Base-by-base conservation (phyloP, 2,888 invertebrate species). In the Exephanes ischioxanthus region DNA sequence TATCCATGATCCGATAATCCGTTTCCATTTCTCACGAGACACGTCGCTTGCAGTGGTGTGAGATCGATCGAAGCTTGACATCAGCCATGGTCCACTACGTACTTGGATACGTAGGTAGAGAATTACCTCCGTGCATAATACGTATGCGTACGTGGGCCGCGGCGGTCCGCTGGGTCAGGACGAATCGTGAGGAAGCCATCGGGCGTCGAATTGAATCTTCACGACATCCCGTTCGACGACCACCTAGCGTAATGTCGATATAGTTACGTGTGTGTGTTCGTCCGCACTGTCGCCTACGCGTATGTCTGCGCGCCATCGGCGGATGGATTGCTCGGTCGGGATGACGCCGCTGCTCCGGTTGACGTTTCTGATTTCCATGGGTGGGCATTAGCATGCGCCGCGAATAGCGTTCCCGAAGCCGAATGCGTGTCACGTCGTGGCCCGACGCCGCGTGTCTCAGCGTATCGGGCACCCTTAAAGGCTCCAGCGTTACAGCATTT, bases 301-400 rank as follows among this genome's bases (percentile, higher is more conserved):
- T 26, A 2, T 58, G 30, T 70, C 19, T 41, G 53, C 22, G 9
- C 22, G 51, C 66, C 66, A 45, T 45, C 37, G 26, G 26, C n/a
- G 48, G 37, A 41, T 63, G 79, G 87, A 80, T 87, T 80, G 55
- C 86, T 81, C 80, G 87, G 86, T 86, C 83, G 33, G 83, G 73
- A 80, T 73, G 73, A 68, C 75, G 86, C 79, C 86, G 90, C 84
- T 89, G 89, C 89, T 88, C 87, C 86, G 87, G 90, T 92, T 92
- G 92, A 91, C 92, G 90, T 90, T 91, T 91, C 91, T 90, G 92
- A 92, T 92, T 92, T 92, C 86, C 63, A 84, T 89, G 83, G 86
- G 80, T 76, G 79, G 81, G 87, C 91, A 93, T 92, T 93, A 92
- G 93, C 92, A 92, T 93, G 93, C 93, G 87, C 86, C 88, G 90